These are phyloP conservation scores for Dallia pectoralis DNA, from an alignment of 2,797 vertebrate genomes.

Conservation along the genomic window DNA sequence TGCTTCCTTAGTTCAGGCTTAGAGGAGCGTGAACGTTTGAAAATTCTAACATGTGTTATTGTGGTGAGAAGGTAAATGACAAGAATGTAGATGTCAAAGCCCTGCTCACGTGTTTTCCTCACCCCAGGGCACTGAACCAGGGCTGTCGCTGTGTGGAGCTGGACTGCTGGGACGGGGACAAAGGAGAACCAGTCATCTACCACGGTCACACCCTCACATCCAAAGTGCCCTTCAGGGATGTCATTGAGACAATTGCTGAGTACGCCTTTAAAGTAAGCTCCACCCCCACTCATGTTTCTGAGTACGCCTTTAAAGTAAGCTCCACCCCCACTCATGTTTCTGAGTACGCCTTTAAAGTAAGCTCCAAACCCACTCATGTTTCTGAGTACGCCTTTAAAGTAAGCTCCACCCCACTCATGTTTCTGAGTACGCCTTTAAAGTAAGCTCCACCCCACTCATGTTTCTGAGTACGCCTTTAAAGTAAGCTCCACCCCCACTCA, in stretches of 20 bases:
- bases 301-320: constrained; percentile 85
- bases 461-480: constrained; percentile 72
- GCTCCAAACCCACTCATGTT: constrained; percentile 1
- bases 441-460: constrained; percentile 50
- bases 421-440: constrained; percentile 79
- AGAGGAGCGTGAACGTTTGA: no score
- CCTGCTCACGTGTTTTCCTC: background rate
- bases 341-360: constrained; percentile 87
- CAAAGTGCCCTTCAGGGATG: constrained; percentile 90
- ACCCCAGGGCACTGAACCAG: constrained; percentile 80
- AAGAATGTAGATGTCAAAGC: background rate
- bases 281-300: background rate
- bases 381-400: constrained; percentile 85
- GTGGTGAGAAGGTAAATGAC: no score
- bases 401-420: constrained; percentile 25
- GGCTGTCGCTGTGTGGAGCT: constrained; percentile 96
- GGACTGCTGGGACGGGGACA: constrained; percentile 94
- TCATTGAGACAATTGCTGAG: constrained; percentile 85
- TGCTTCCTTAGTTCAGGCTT: no score
- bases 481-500: constrained; percentile 61
- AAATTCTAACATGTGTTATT: no score
- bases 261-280: constrained; percentile 86
- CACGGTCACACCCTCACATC: constrained; percentile 94
- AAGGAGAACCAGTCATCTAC: constrained; percentile 88
- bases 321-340: background rate